Conservation (phyloP, 1,140 invertebrate species). For the Drosophila guanche region DNA sequence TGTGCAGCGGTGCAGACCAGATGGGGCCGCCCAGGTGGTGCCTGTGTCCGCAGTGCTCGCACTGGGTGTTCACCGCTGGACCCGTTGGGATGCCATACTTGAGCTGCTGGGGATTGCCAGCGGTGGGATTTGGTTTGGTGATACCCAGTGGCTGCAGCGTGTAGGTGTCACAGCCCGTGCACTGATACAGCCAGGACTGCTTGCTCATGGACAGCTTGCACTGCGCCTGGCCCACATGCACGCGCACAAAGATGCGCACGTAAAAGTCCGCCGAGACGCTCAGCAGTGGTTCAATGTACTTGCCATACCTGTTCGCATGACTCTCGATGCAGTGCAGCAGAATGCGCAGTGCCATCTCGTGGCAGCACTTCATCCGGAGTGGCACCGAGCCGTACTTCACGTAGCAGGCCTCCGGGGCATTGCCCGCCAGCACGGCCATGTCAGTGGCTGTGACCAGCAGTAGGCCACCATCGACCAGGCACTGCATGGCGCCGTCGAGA, state of each 20-base stretch:
- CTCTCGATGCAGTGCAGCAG: conserved; percentile 94
- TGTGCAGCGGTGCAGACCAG: conserved; percentile 94
- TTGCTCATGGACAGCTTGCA: conserved; percentile 95
- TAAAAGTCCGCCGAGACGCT: conserved; percentile 99
- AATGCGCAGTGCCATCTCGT: conserved; percentile 98
- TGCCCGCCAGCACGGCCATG: conserved; percentile 98
- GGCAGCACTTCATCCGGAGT: conserved; percentile 93
- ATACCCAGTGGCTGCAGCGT: conserved; percentile 91
- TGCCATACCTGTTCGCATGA: conserved; percentile 95
- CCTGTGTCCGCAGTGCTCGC: conserved; percentile 90
- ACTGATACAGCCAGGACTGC: conserved; percentile 94
- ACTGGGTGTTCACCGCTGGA: conserved; percentile 87
- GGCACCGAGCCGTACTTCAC: conserved; percentile 97
- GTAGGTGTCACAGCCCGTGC: conserved; percentile 92
- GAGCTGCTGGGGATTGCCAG: conserved; percentile 85
- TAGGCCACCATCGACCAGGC: conserved; percentile 90
- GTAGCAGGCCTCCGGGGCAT: conserved; percentile 95
- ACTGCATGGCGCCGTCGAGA: conserved; percentile 95
- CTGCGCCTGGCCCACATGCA: conserved; percentile 90
- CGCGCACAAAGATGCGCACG: conserved; percentile 95
- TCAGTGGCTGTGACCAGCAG: conserved; percentile 99
- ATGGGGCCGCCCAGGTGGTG: conserved; percentile 96
- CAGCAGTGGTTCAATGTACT: conserved; percentile 95
- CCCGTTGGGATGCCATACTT: conserved; percentile 88
- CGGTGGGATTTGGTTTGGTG: conserved; percentile 85